Evolutionary conservation across 2,888 invertebrate genomes (phyloP).

Genomic region (Lithophane leautieri): DNA sequence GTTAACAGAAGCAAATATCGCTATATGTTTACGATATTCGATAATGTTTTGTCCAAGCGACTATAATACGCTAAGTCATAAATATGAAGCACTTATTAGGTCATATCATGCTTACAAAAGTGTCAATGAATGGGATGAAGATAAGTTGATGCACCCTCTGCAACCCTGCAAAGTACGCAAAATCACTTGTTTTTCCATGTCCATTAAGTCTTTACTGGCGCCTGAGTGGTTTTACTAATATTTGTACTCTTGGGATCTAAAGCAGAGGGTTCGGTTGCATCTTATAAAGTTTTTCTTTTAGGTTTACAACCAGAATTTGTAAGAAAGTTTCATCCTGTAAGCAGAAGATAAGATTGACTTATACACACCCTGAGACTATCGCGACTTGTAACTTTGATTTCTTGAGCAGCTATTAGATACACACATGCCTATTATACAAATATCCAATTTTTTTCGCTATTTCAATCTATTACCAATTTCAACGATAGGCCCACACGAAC

Average conservation of each 20-base stretch:
- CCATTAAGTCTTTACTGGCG: background rate
- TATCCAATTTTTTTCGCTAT: constrained; percentile 14
- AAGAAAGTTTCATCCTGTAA: background rate
- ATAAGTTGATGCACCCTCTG: constrained; percentile 44
- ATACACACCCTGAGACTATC: background rate
- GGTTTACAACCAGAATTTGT: background rate
- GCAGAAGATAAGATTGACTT: background rate
- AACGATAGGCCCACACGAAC: constrained; percentile 56
- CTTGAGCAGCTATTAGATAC: background rate
- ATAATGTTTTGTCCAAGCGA: constrained; percentile 70
- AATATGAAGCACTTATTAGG: constrained; percentile 76
- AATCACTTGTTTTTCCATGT: constrained; percentile 21
- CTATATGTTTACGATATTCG: constrained; percentile 34
- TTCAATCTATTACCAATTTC: constrained; percentile 42
- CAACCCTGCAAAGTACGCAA: background rate
- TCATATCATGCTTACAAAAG: constrained; percentile 68
- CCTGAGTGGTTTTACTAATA: background rate
- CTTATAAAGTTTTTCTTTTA: background rate
- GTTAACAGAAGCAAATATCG: constrained; percentile 46
- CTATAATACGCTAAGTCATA: constrained; percentile 79
- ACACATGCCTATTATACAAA: constrained; percentile 1
- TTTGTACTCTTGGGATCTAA: background rate
- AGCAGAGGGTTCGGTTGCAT: background rate
- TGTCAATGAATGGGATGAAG: constrained; percentile 66
- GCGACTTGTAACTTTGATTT: background rate